Evolutionary conservation across 2,113 vertebrate genomes (phyloP).

Genomic region (Coregonus clupeaformis): DNA sequence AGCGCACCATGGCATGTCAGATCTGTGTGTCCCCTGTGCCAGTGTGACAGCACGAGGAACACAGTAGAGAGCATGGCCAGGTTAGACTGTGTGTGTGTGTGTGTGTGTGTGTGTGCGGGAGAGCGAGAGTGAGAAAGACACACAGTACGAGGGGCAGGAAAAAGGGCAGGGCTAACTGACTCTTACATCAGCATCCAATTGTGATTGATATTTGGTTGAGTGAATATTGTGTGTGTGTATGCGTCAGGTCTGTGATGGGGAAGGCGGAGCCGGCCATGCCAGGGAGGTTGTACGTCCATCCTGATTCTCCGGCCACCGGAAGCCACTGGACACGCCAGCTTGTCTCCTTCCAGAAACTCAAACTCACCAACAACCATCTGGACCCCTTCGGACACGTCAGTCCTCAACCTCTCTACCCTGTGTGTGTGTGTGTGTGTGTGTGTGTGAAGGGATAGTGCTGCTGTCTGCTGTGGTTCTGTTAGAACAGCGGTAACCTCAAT

Average conservation of each 20-base stretch:
- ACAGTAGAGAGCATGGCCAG: no score
- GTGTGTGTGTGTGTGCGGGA: no score
- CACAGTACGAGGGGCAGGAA: not conserved
- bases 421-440: no score
- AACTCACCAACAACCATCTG: slow-evolving; percentile 98
- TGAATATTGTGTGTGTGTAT: not conserved
- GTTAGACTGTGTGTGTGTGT: no score
- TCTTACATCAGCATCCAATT: not conserved
- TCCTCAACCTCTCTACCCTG: slow-evolving; percentile 21
- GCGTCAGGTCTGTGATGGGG: slow-evolving; percentile 88
- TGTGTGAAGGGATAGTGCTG: not conserved
- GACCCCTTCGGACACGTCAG: slow-evolving; percentile 97
- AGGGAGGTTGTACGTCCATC: slow-evolving; percentile 91
- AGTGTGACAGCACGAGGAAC: not conserved
- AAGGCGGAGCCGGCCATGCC: slow-evolving; percentile 98
- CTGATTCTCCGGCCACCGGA: slow-evolving; percentile 92
- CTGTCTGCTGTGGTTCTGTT: slow-evolving; percentile 55
- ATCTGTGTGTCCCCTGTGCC: slow-evolving; percentile 2
- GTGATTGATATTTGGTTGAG: no score
- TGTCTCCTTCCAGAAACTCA: slow-evolving; percentile 97
- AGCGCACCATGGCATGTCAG: slow-evolving; percentile 9
- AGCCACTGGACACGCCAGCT: slow-evolving; percentile 97
- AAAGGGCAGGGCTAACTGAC: not conserved
- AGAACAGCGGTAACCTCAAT: slow-evolving; percentile 33
- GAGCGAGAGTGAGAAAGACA: not conserved